A percentile compares a stretch with the other conserved stretches of the same genome.
Evolutionary conservation across 2,888 invertebrate genomes (phyloP).

Genomic region (Emesis furor): DNA sequence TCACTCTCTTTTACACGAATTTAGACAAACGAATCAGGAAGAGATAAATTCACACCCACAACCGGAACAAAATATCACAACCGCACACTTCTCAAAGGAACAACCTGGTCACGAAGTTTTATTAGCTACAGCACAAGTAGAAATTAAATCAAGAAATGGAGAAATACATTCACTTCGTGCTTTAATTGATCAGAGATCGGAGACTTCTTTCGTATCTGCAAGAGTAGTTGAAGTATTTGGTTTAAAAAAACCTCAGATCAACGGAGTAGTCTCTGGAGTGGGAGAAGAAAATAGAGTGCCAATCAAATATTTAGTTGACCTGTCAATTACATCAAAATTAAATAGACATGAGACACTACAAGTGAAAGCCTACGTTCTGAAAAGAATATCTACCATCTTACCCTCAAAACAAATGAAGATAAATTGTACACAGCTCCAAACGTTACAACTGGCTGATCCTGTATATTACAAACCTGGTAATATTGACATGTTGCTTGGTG

Average conservation of each 20-base stretch:
- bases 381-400: slow-evolving; percentile 51
- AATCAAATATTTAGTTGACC: slow-evolving; percentile 58
- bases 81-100: slow-evolving; percentile 4
- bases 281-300: slow-evolving; percentile 54
- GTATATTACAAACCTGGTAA: slow-evolving; percentile 51
- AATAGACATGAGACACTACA: slow-evolving; percentile 34
- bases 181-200: no score
- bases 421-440: slow-evolving; percentile 53
- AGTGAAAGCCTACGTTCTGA: slow-evolving; percentile 52
- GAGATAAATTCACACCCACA: background rate
- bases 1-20: slow-evolving; percentile 57
- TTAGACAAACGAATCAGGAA: slow-evolving; percentile 10
- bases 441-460: slow-evolving; percentile 52
- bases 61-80: background rate
- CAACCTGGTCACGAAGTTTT: slow-evolving; percentile 29
- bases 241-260: slow-evolving; percentile 57
- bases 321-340: slow-evolving; percentile 35
- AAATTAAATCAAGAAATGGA: background rate
- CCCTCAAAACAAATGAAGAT: slow-evolving; percentile 49
- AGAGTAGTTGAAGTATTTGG: background rate
- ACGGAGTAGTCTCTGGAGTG: slow-evolving; percentile 66
- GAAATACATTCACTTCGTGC: no score
- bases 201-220: no score
- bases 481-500: slow-evolving; percentile 67
- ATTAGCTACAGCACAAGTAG: background rate